A percentile compares a stretch with the other conserved stretches of the same genome.
These are phyloP conservation scores for Camarhynchus parvulus DNA, from an alignment of 2,113 vertebrate species.

Conservation along the genomic window DNA sequence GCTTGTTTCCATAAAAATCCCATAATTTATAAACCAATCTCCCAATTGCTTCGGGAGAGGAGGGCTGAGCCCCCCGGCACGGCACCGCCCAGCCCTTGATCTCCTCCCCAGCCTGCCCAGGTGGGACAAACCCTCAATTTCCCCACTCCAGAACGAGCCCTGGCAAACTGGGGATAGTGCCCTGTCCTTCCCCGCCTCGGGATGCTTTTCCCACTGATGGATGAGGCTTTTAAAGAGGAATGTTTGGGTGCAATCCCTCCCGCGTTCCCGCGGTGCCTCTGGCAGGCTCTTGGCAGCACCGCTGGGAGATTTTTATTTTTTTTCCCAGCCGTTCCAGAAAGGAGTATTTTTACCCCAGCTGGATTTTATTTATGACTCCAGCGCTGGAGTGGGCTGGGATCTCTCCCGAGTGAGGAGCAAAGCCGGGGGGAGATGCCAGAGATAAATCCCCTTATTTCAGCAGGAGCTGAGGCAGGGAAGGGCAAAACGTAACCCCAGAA, in stretches of 20 bases:
- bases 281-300: conserved; percentile 40
- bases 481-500: background rate
- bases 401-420: fast-evolving
- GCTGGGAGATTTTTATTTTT: background rate
- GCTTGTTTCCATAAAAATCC: background rate
- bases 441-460: conserved; percentile 47
- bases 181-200: fast-evolving
- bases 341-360: conserved; percentile 8
- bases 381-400: background rate
- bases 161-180: fast-evolving
- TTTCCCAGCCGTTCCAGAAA: background rate
- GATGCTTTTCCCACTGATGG: background rate
- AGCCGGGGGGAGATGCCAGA: background rate
- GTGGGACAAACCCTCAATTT: background rate
- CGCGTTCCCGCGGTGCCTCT: background rate
- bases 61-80: background rate
- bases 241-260: conserved; percentile 16
- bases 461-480: background rate
- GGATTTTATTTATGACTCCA: background rate
- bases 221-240: background rate
- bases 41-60: background rate
- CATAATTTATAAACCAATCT: conserved; percentile 30
- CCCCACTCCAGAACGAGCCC: fast-evolving
- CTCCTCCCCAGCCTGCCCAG: background rate
- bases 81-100: fast-evolving